Conservation (phyloP, 1,140 invertebrate species). For the Drosophila bocqueti region DNA sequence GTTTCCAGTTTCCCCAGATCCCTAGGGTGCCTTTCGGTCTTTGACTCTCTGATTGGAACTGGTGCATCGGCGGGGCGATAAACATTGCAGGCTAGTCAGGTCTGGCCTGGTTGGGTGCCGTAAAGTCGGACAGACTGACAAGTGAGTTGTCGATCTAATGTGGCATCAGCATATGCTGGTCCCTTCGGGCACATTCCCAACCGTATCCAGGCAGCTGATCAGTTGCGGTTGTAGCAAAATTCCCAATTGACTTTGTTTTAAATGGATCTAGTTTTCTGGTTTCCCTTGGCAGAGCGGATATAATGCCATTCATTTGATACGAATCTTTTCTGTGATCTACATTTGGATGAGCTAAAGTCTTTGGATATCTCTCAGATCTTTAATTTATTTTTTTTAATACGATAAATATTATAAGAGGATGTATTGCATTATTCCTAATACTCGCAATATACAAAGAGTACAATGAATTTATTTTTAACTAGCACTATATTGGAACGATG, state of each 20-base stretch:
- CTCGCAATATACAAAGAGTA: neutral
- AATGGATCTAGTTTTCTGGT: constrained; percentile 59
- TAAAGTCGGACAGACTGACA: constrained; percentile 54
- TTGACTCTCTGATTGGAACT: constrained; percentile 84
- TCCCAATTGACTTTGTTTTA: constrained; percentile 70
- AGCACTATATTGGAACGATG: neutral
- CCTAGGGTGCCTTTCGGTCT: constrained; percentile 70
- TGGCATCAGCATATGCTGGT: constrained; percentile 85
- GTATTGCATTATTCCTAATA: neutral
- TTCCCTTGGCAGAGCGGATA: neutral
- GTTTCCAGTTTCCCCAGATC: constrained; percentile 33
- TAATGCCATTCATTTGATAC: constrained; percentile 17
- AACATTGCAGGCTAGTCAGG: constrained; percentile 18
- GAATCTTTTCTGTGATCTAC: neutral
- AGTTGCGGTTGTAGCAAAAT: constrained; percentile 61
- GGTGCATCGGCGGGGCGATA: constrained; percentile 53
- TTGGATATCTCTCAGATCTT: neutral
- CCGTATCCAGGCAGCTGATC: constrained; percentile 41
- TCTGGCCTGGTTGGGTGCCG: constrained; percentile 6
- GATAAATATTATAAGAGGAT: neutral
- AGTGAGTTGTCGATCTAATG: constrained; percentile 85
- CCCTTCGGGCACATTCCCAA: constrained; percentile 35
- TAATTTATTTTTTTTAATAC: neutral
- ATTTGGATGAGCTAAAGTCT: constrained; percentile 10
- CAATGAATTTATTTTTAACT: neutral